Evolutionary conservation across 1,140 invertebrate species (phyloP).

Genomic region (Euwallacea similis): DNA sequence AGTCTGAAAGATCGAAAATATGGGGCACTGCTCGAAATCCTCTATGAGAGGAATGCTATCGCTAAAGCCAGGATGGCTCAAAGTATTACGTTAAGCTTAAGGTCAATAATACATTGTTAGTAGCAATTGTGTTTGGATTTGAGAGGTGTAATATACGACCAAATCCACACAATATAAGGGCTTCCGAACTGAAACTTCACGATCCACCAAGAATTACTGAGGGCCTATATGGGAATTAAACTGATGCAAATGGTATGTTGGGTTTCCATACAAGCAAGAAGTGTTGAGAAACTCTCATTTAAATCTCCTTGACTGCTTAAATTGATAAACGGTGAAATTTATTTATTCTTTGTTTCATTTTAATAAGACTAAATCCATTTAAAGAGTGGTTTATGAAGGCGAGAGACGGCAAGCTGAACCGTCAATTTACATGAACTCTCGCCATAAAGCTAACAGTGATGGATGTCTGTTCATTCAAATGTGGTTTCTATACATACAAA

Average conservation of each 20-base stretch:
- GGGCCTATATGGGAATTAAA: background rate
- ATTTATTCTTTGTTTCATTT: slow-evolving; percentile 27
- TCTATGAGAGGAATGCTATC: background rate
- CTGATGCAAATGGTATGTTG: background rate
- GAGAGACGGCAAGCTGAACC: slow-evolving; percentile 17
- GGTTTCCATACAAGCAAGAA: slow-evolving; percentile 13
- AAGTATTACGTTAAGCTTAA: slow-evolving; percentile 32
- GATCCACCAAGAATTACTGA: slow-evolving; percentile 13
- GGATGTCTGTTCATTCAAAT: slow-evolving; percentile 7
- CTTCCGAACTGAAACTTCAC: slow-evolving; percentile 3
- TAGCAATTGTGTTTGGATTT: slow-evolving; percentile 38
- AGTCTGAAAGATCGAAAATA: too few relatives aligned
- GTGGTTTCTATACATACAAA: slow-evolving; percentile 5
- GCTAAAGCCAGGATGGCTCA: slow-evolving; percentile 29
- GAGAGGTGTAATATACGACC: slow-evolving; percentile 26
- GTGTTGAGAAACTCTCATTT: slow-evolving; percentile 18
- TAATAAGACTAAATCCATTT: slow-evolving; percentile 25
- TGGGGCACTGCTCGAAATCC: background rate
- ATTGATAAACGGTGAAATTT: slow-evolving; percentile 25
- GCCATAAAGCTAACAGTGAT: slow-evolving; percentile 13
- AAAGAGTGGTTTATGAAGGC: slow-evolving; percentile 24
- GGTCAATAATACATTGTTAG: slow-evolving; percentile 37
- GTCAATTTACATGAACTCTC: slow-evolving; percentile 20
- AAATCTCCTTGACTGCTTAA: slow-evolving; percentile 6
- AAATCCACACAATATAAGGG: slow-evolving; percentile 5